A percentile compares a stretch with the other conserved stretches of the same genome.
Conservation (phyloP, 35 echinoderm and acorn worm species). For the Anneissia japonica region DNA sequence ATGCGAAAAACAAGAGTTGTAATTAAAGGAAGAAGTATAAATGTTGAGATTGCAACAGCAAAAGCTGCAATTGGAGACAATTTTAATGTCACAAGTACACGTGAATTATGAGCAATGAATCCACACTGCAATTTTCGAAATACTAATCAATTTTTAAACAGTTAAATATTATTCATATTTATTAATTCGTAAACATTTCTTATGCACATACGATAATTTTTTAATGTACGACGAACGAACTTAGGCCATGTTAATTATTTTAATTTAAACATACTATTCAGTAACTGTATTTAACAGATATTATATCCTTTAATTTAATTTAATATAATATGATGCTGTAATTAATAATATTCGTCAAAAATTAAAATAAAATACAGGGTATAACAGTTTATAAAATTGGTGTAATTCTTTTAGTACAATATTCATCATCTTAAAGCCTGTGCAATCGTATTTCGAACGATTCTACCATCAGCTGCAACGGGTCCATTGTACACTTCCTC, state of each 20-base stretch:
- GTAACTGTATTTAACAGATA: not conserved
- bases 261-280: not conserved
- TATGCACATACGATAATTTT: too few relatives aligned
- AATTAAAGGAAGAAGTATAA: not conserved
- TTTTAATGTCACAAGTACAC: not conserved
- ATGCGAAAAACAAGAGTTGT: not conserved
- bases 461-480: not conserved
- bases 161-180: too few relatives aligned
- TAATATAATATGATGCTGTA: not conserved
- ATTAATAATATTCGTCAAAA: too few relatives aligned
- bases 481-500: not conserved
- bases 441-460: not conserved
- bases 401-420: too few relatives aligned
- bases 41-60: not conserved
- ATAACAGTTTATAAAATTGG: too few relatives aligned
- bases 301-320: too few relatives aligned
- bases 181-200: not conserved
- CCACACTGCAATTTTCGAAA: too few relatives aligned
- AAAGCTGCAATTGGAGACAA: not conserved
- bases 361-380: too few relatives aligned
- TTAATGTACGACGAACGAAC: too few relatives aligned
- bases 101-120: not conserved
- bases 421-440: too few relatives aligned
- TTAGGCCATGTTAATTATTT: too few relatives aligned
- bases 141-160: too few relatives aligned